Evolutionary conservation across 2,113 vertebrate genomes (phyloP).

Genomic region (Hipposideros armiger): DNA sequence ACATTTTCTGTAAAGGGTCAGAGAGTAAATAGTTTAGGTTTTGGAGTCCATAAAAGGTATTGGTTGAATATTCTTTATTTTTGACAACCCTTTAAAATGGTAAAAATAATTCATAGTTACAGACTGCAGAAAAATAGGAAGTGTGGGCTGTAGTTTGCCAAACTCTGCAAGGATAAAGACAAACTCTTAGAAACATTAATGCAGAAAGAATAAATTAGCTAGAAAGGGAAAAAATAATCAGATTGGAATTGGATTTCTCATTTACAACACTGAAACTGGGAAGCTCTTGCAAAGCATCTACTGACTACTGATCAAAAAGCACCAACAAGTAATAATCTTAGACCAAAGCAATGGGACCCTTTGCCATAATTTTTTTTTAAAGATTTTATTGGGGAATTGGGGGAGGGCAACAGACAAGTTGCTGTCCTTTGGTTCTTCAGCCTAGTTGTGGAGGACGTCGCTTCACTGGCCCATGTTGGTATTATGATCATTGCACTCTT

Average conservation of each 20-base stretch:
- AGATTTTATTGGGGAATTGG: too few relatives aligned
- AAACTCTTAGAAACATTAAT: constrained; percentile 46
- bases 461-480: too few relatives aligned
- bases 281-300: not conserved
- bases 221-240: not conserved
- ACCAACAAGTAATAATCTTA: not conserved
- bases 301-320: not conserved
- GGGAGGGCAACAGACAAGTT: too few relatives aligned
- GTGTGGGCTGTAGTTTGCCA: not conserved
- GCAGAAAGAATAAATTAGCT: not conserved
- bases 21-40: not conserved
- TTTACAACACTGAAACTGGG: not conserved
- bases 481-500: too few relatives aligned
- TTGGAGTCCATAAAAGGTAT: not conserved
- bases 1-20: not conserved
- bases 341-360: not conserved
- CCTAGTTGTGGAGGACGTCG: too few relatives aligned
- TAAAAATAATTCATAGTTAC: not conserved
- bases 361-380: not conserved
- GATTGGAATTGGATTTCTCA: not conserved
- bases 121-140: not conserved
- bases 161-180: not conserved
- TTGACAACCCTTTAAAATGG: not conserved
- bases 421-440: too few relatives aligned
- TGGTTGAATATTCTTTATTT: not conserved